Evolutionary conservation across 2,888 invertebrate species (phyloP), one percentile per base, ranked within the genome.

Genomic region (Caenorhabditis doughertyi): DNA sequence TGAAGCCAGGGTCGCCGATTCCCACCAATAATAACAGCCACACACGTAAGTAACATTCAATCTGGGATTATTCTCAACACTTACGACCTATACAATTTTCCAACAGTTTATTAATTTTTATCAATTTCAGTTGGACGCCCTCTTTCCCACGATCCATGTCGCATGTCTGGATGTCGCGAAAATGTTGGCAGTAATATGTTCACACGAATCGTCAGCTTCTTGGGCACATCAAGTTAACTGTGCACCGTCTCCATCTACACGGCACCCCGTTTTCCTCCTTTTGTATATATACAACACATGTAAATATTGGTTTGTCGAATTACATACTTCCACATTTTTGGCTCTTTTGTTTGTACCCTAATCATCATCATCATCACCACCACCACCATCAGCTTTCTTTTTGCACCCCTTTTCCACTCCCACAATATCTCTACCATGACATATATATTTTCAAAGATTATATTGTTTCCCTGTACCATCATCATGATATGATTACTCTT

Each of bases 401-500:
- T 55, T 55, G 65, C 65, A 62, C 47, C 55, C 55, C 47, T 25
- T 39, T 32, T 23, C 55, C 35, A 49, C 49, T 58, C 42, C 60
- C 55, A 60, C 18, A 44, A 62, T 77, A 68, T 60, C 51, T 56
- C 44, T 13, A 51, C 74, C 77, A 77, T 77, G 77, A 77, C 77
- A 68, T 60, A 67, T 74, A 62, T 72, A 51, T 67, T 58, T 60
- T 25, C 25, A 42, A 56, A 68, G 51, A 62, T 70, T 77, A 68
- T 67, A 58, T 65, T 35, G 27, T 72, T 35, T 23, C 55, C 51
- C 42, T 64, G 73, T 73, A 73, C 47, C 47, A 74, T 76, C 76
- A 68, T 76, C 76, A 76, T 76, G 76, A 76, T 67, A 58, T 65
- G 67, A 76, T 76, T 67, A 60, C 76, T 65, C 49, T 49, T 51